Evolutionary conservation across 2,888 invertebrate species (phyloP), one percentile per base, ranked within the genome.

Genomic region (Megastigmus dorsalis): DNA sequence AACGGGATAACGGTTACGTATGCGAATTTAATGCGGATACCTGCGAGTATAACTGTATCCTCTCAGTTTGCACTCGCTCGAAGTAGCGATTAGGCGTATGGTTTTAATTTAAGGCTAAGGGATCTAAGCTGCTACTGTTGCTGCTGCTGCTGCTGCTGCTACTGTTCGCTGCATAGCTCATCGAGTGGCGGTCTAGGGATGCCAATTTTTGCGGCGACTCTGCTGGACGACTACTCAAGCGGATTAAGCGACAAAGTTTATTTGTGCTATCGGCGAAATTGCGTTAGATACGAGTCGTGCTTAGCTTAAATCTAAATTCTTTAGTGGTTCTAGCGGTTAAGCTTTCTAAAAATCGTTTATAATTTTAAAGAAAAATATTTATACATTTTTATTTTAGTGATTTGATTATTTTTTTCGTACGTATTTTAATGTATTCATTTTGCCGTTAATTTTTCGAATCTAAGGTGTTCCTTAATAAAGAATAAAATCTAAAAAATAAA

Each of bases 21-120:
- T 65, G 65, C 70, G 65, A 74, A 60, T 70, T 74, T 74, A 73
- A 74, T 57, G 68, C 33, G 26, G 55, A 74, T 68, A 74, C 63
- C 59, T 62, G 23, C 13, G 41, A 57, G 43, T 67, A 55, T 55
- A 65, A 68, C 74, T 55, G 26, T 41, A 28, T n/a, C 33, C 30
- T 36, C 45, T 6, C 6, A 15, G 38, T n/a, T n/a, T n/a, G n/a
- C 20, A 13, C 43, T 50, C 20, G 33, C 60, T 48, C 41, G 57
- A 38, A 74, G 59, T 28, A 41, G 69, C 52, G 65, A 69, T 69
- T 74, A 69, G 57, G 52, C 59, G 57, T n/a, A n/a, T 43, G 63
- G 65, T 67, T 68, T 68, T 63, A 74, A 68, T 65, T 71, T 55
- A 57, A 57, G 36, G 43, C n/a, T n/a, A n/a, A n/a, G 68, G 15